These are phyloP conservation scores for Elachura formosa DNA, from an alignment of 2,113 vertebrate species.

Conservation along the genomic window DNA sequence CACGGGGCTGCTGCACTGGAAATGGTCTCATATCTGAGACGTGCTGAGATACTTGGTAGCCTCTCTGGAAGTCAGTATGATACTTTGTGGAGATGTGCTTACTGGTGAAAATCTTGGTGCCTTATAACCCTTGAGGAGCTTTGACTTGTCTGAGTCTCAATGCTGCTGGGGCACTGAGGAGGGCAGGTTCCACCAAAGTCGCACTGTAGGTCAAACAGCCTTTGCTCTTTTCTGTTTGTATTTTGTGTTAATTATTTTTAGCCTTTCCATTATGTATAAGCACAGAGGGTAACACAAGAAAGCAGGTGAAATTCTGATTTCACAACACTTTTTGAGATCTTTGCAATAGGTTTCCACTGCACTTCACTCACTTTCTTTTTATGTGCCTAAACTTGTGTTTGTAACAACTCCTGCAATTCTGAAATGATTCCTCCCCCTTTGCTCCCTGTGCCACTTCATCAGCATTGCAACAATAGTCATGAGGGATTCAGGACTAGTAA, in stretches of 20 bases:
- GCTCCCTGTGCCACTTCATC: neutral
- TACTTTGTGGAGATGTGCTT: rapidly evolving
- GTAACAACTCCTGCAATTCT: neutral
- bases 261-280: neutral
- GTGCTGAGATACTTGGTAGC: neutral
- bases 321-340: neutral
- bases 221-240: neutral
- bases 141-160: neutral
- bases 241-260: neutral
- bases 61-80: neutral
- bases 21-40: neutral
- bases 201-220: neutral
- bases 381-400: neutral
- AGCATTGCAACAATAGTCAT: neutral
- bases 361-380: neutral
- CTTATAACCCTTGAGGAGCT: neutral
- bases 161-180: rapidly evolving
- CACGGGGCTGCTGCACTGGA: neutral
- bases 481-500: neutral
- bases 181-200: neutral
- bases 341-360: neutral
- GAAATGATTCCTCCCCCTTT: neutral
- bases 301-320: neutral
- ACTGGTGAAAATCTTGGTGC: neutral
- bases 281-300: neutral